Percentiles rank a stretch among this genome's conserved stretches.
Conservation (phyloP, 2,797 vertebrate species). For the Echiichthys vipera region DNA sequence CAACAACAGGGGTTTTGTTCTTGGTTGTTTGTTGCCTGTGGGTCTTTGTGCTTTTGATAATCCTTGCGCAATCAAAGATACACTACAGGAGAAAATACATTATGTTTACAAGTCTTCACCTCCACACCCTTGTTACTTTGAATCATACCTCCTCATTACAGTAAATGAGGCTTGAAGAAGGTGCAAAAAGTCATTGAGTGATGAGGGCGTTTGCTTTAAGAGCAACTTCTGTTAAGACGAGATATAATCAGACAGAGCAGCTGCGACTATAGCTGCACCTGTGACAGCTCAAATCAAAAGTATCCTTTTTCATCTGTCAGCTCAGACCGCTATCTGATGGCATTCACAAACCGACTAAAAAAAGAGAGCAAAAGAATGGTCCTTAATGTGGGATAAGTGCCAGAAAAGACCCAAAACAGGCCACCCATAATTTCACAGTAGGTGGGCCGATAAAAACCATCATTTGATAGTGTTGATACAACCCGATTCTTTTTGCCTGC, state of each 20-base stretch:
- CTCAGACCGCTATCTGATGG: constrained; percentile 41
- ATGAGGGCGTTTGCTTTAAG: constrained; percentile 29
- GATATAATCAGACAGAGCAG: constrained; percentile 65
- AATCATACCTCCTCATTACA: constrained; percentile 26
- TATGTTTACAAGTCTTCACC: neutral
- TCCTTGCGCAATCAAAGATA: constrained; percentile 25
- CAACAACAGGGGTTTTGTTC: constrained; percentile 19
- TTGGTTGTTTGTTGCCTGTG: neutral
- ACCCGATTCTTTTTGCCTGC: constrained; percentile 68
- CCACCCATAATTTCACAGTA: constrained; percentile 78
- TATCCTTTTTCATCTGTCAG: constrained; percentile 36
- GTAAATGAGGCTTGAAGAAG: constrained; percentile 12
- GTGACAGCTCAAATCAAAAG: constrained; percentile 59
- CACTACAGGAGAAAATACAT: constrained; percentile 13
- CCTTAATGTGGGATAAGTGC: constrained; percentile 69
- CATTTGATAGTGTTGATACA: constrained; percentile 77
- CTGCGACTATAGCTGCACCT: constrained; percentile 36
- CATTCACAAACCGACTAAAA: constrained; percentile 43
- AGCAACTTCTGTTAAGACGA: constrained; percentile 32
- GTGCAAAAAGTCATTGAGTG: constrained; percentile 20
- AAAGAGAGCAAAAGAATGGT: constrained; percentile 26
- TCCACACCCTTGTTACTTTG: neutral
- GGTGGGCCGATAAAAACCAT: constrained; percentile 78
- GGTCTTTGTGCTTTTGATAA: constrained; percentile 23
- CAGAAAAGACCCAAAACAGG: constrained; percentile 66